Base-by-base conservation (phyloP, 2,888 invertebrate species). In the Notodonta dromedarius region DNA sequence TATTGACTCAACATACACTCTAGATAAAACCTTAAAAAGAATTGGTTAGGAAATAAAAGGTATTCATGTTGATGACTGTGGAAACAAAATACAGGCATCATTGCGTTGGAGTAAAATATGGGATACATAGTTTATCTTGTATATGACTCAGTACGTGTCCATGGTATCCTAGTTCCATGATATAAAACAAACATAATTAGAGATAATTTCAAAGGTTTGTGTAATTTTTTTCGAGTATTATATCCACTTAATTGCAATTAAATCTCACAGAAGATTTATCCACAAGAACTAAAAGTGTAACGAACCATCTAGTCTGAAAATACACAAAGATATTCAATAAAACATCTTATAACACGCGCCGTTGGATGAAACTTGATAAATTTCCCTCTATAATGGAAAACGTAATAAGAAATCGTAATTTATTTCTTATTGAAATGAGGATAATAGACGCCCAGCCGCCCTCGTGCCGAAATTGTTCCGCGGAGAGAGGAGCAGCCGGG, bases 401-500 rank as follows among this genome's bases (percentile, higher is more conserved):
- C 85, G 88, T 92, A 93, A 91, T 92, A 93, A 91, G 90, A 91
- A 92, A 91, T 91, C 88, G 88, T 90, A 93, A 91, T 93, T 93
- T 92, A 93, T 92, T 91, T 93, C 93, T 91, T 90, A 92, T 93
- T 91, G 93, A 91, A 92, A 91, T 86, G 89, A 88, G 90, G 88
- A 91, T 91, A 93, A 91, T 90, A 88, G 90, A 86, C 86, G 87
- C 84, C 79, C 80, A 82, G 81, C 78, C 85, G 80, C 88, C 87
- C 86, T 84, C 82, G 84, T 79, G 70, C 83, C 83, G 72, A 86
- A 88, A 90, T 86, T 85, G 86, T 89, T 88, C 87, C 88, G 88
- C 77, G 79, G 83, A 75, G 86, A 79, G 71, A 65, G 70, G 67
- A 80, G 79, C 76, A 79, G 82, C 84, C 81, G 76, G 71, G 78